A percentile compares a stretch with the other conserved stretches of the same genome.
Evolutionary conservation across 1,140 invertebrate species (phyloP).

Genomic region (Drosophila bipectinata): DNA sequence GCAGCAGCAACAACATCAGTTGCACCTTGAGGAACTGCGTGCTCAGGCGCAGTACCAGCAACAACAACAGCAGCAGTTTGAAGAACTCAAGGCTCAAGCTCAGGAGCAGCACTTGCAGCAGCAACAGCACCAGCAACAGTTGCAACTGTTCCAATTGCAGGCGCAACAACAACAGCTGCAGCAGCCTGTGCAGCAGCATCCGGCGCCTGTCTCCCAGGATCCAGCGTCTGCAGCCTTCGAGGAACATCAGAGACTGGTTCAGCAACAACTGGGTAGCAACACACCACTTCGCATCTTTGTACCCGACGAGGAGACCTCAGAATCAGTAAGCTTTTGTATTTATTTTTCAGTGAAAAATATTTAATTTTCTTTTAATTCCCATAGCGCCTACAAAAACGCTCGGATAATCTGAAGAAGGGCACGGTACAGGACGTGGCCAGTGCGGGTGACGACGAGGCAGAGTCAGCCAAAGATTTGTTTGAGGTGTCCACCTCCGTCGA

Average conservation of each 20-base stretch:
- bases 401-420: conserved; percentile 59
- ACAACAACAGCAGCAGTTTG: conserved; percentile 54
- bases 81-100: conserved; percentile 56
- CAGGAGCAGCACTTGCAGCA: conserved; percentile 54
- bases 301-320: conserved; percentile 88
- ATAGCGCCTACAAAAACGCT: conserved; percentile 73
- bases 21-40: conserved; percentile 56
- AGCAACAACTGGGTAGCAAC: conserved; percentile 72
- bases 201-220: conserved; percentile 44
- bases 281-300: conserved; percentile 79
- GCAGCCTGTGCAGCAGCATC: conserved; percentile 38
- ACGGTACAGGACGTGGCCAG: conserved; percentile 52
- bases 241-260: conserved; percentile 76
- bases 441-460: conserved; percentile 18
- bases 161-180: conserved; percentile 51
- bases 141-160: conserved; percentile 48
- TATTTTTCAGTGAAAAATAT: neutral
- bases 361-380: neutral
- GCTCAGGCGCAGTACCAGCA: conserved; percentile 57
- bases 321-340: conserved; percentile 40
- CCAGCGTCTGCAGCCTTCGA: conserved; percentile 67
- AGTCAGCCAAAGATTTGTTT: conserved; percentile 62
- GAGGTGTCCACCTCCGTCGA: conserved; percentile 79
- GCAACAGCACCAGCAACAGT: conserved; percentile 46
- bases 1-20: conserved; percentile 53